Evolutionary conservation across 2,888 invertebrate species (phyloP).

Genomic region (Drosophila ezoana): DNA sequence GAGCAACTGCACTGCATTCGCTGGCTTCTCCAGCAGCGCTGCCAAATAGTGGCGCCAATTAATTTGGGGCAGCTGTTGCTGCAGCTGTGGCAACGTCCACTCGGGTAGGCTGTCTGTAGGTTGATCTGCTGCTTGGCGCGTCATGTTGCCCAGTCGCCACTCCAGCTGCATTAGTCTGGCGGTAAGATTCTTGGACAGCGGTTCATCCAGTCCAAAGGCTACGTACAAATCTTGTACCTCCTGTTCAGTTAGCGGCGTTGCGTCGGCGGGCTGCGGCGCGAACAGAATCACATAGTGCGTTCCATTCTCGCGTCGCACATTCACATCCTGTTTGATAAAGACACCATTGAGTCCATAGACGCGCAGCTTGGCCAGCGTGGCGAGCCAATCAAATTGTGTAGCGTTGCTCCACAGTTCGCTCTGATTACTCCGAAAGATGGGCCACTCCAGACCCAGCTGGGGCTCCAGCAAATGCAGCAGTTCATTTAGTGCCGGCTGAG

Average conservation of each 20-base stretch:
- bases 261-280: constrained; percentile 49
- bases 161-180: constrained; percentile 60
- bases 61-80: constrained; percentile 54
- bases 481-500: constrained; percentile 63
- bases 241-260: constrained; percentile 20
- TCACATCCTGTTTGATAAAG: constrained; percentile 68
- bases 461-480: constrained; percentile 60
- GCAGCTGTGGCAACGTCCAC: constrained; percentile 54
- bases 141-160: constrained; percentile 54
- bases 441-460: constrained; percentile 71
- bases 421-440: constrained; percentile 66
- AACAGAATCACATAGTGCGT: constrained; percentile 69
- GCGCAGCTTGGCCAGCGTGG: constrained; percentile 62
- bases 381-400: constrained; percentile 73
- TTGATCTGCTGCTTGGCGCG: constrained; percentile 14
- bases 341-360: constrained; percentile 71
- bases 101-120: constrained; percentile 25
- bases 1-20: constrained; percentile 40
- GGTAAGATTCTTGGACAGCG: constrained; percentile 48
- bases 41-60: constrained; percentile 71
- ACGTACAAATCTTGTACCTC: constrained; percentile 51
- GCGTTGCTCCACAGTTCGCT: constrained; percentile 65
- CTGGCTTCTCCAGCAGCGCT: constrained; percentile 37
- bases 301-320: constrained; percentile 69
- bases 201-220: constrained; percentile 67